These are phyloP conservation scores for Caenorhabditis macrosperma DNA, from an alignment of 2,888 invertebrate genomes.

Conservation along the genomic window DNA sequence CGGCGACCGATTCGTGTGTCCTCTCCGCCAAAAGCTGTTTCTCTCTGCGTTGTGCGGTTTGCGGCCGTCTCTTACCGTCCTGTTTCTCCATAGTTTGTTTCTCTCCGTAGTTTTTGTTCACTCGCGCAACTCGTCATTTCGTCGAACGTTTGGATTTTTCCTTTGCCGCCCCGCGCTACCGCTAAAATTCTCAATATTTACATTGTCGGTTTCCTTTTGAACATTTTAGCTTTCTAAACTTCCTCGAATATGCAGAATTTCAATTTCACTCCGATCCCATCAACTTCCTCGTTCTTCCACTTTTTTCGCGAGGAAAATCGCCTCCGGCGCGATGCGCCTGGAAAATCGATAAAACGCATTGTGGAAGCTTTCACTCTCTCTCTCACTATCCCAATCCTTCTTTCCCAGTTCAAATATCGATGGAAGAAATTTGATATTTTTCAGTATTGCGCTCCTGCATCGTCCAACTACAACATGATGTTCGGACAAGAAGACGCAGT, in stretches of 20 bases:
- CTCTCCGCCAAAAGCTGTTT: constrained; percentile 35
- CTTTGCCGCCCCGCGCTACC: not conserved
- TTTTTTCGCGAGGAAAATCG: not conserved
- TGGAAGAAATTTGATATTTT: not conserved
- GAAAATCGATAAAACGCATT: too few species aligned
- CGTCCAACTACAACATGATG: constrained; percentile 37
- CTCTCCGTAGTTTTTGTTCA: constrained; percentile 29
- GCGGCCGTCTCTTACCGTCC: constrained; percentile 14
- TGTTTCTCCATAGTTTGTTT: constrained; percentile 41
- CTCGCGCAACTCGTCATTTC: constrained; percentile 10
- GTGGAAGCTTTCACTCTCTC: too few species aligned
- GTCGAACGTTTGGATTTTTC: constrained; percentile 13
- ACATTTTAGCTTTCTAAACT: too few species aligned
- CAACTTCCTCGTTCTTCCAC: too few species aligned
- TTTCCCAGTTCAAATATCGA: too few species aligned
- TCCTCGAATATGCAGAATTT: too few species aligned
- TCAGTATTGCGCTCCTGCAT: constrained; percentile 11
- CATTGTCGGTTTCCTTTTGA: too few species aligned
- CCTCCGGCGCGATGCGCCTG: too few species aligned
- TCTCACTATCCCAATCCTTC: too few species aligned
- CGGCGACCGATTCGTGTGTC: constrained; percentile 30
- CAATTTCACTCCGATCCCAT: too few species aligned
- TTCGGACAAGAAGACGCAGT: constrained; percentile 35
- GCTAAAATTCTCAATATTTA: too few species aligned
- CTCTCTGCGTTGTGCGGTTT: constrained; percentile 18